phyloP scores from a whole-genome alignment of 2,113 vertebrate genomes.

The Dicaeum eximium region DNA sequence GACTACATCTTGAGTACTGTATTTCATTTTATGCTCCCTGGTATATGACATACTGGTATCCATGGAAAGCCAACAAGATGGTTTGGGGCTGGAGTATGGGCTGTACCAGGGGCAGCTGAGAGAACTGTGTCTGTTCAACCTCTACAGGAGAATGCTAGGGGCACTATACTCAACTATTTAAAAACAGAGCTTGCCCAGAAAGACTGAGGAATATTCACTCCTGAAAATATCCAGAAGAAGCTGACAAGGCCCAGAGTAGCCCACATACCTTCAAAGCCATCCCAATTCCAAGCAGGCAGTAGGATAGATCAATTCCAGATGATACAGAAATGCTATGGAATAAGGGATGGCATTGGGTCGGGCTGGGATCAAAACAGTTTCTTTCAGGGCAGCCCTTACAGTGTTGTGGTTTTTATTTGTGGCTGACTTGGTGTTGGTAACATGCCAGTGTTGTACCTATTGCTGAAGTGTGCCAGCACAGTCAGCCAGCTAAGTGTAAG shows the following conservation, averaged over 20 bases:
- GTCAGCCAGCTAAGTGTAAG: neutral
- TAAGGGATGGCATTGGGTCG: neutral
- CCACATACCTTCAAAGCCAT: fast-evolving
- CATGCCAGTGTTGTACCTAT: fast-evolving
- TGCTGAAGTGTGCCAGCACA: neutral
- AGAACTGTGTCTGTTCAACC: neutral
- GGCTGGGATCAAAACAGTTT: neutral
- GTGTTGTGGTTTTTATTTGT: neutral
- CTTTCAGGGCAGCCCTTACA: neutral
- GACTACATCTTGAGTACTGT: neutral
- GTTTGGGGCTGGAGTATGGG: neutral
- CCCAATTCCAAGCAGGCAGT: neutral
- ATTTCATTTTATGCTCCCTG: neutral
- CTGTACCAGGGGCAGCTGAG: neutral
- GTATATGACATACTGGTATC: neutral
- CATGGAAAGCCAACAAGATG: neutral
- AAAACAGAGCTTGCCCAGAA: neutral
- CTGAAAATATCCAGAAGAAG: neutral
- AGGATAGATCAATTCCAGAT: neutral
- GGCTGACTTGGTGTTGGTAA: neutral
- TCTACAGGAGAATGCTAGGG: neutral
- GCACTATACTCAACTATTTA: neutral
- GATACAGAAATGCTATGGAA: neutral
- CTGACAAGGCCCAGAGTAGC: neutral
- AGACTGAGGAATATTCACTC: neutral